These are phyloP conservation scores for Atractosteus spatula DNA, from an alignment of 2,113 vertebrate genomes.

Conservation along the genomic window DNA sequence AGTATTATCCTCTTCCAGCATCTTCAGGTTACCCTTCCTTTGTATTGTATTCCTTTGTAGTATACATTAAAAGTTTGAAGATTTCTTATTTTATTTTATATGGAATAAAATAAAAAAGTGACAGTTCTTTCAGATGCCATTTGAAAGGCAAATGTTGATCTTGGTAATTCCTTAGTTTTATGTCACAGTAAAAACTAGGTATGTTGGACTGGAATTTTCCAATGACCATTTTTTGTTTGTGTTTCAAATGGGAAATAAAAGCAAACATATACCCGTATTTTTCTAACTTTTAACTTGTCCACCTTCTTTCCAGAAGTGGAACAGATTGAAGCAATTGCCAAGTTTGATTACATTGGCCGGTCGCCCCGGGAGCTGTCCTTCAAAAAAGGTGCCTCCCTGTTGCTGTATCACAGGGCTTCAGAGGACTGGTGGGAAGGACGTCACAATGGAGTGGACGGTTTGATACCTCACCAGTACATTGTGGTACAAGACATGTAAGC, in stretches of 20 bases:
- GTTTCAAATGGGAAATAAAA: neutral
- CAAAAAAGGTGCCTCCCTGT: constrained; percentile 93
- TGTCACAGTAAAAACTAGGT: neutral
- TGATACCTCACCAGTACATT: constrained; percentile 98
- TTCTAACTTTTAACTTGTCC: constrained; percentile 1
- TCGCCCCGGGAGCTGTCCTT: constrained; percentile 92
- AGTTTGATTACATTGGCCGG: constrained; percentile 91
- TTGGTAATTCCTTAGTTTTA: neutral
- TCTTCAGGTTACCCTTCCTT: no score
- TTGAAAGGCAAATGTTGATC: no score
- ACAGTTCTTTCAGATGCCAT: no score
- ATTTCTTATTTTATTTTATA: no score
- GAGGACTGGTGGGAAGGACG: constrained; percentile 99
- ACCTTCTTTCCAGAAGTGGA: constrained; percentile 80
- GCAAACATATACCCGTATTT: neutral
- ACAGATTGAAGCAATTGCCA: constrained; percentile 98
- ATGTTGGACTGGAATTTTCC: neutral
- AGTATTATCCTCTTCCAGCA: no score
- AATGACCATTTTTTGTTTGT: neutral
- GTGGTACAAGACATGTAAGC: constrained; percentile 98
- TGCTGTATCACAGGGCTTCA: constrained; percentile 90
- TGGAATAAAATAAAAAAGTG: no score
- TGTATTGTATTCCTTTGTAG: no score
- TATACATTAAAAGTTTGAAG: no score
- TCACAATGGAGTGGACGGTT: constrained; percentile 92